Evolutionary conservation across 2,797 vertebrate genomes (phyloP).

Genomic region (Carduelis carduelis): DNA sequence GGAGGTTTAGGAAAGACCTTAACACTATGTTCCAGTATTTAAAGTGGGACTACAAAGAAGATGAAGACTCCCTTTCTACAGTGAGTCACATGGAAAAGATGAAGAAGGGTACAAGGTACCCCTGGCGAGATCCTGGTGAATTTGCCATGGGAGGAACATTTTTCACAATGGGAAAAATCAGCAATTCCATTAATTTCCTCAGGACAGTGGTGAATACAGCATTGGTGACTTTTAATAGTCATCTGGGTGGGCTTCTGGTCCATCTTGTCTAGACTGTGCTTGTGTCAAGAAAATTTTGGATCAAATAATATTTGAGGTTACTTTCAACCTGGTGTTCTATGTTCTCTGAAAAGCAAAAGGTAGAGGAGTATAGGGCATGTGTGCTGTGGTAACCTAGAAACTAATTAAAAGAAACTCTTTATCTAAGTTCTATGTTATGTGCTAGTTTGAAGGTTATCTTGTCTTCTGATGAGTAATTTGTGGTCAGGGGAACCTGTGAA

Average conservation of each 20-base stretch:
- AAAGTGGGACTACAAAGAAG: neutral
- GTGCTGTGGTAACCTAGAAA: neutral
- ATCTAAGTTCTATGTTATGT: neutral
- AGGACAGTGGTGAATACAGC: neutral
- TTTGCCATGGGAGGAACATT: neutral
- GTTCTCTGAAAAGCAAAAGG: neutral
- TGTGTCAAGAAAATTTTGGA: neutral
- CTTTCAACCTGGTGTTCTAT: neutral
- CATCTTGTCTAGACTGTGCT: neutral
- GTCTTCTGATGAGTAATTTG: neutral
- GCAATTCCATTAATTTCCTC: neutral
- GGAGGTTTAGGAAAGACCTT: neutral
- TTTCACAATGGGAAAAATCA: neutral
- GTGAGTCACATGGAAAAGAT: neutral
- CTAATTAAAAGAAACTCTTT: neutral
- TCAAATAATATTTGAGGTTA: neutral
- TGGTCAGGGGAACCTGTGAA: neutral
- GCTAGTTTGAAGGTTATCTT: neutral
- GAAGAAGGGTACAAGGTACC: neutral
- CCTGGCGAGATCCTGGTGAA: neutral
- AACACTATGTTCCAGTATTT: neutral
- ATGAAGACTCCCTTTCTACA: neutral
- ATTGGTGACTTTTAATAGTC: neutral
- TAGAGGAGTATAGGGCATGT: neutral
- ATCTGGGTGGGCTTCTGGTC: neutral